Conservation (phyloP, 2,888 invertebrate species). For the Troides aeacus region DNA sequence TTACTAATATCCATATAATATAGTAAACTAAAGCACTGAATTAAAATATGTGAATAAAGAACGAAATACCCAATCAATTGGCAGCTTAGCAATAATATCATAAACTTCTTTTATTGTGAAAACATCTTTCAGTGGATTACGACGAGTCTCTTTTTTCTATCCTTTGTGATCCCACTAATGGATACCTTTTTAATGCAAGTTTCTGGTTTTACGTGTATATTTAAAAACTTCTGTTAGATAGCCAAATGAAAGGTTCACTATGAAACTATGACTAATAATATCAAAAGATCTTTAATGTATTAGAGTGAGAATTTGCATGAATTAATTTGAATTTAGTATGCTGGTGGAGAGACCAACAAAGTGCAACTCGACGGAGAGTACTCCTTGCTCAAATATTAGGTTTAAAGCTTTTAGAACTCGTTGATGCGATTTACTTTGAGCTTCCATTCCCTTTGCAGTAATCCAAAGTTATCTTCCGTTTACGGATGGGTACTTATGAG, state of each 20-base stretch:
- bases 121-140: background rate
- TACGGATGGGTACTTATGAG: background rate
- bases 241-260: background rate
- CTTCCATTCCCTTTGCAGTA: background rate
- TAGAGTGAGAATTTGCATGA: background rate
- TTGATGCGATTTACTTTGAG: conserved; percentile 1
- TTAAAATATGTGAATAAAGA: too few relatives aligned
- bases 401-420: background rate
- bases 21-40: too few relatives aligned
- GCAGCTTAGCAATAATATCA: background rate
- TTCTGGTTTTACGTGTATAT: background rate
- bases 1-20: too few relatives aligned
- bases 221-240: background rate
- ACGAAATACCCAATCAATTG: too few relatives aligned
- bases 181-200: background rate
- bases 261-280: background rate
- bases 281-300: background rate
- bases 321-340: background rate
- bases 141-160: background rate
- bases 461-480: background rate
- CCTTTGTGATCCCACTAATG: background rate
- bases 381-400: conserved; percentile 1
- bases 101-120: background rate
- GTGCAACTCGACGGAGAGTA: background rate
- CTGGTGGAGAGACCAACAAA: background rate